Percentiles rank a stretch among this genome's conserved stretches.
Evolutionary conservation across 2,888 invertebrate genomes (phyloP).

Genomic region (Caenorhabditis afra): DNA sequence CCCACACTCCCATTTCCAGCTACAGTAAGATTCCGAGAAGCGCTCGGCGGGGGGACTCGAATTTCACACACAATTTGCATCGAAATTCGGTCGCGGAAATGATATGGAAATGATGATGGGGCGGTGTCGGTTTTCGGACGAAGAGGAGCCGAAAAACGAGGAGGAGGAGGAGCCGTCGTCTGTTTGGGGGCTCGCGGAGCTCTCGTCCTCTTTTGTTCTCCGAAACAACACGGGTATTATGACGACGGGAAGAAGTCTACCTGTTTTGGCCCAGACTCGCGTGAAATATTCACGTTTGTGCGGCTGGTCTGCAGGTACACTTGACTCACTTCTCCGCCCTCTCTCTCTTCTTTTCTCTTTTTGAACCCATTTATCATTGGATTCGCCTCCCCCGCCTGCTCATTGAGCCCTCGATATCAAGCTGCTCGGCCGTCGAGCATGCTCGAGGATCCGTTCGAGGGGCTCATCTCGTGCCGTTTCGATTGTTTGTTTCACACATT

Average conservation of each 20-base stretch:
- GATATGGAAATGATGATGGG: conserved; percentile 33
- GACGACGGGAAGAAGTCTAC: conserved; percentile 4
- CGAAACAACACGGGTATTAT: not conserved
- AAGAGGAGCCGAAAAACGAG: conserved; percentile 7
- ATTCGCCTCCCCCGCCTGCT: conserved; percentile 27
- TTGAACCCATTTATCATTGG: conserved; percentile 38
- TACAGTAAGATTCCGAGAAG: conserved; percentile 14
- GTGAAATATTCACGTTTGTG: conserved; percentile 15
- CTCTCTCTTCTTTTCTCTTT: conserved; percentile 3
- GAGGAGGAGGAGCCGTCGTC: conserved; percentile 17
- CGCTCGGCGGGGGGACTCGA: conserved; percentile 2
- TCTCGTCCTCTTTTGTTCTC: not conserved
- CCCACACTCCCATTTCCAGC: not conserved
- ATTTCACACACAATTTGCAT: conserved; percentile 36
- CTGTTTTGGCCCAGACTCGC: conserved; percentile 24
- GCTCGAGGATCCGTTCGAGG: not conserved
- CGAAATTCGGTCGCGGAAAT: conserved; percentile 25
- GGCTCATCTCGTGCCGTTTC: conserved; percentile 9
- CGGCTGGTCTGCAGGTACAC: conserved; percentile 17
- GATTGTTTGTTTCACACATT: conserved; percentile 56
- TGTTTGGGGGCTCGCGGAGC: conserved; percentile 1
- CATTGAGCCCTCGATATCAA: conserved; percentile 47
- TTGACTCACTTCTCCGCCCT: conserved; percentile 8
- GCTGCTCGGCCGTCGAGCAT: too few relatives aligned
- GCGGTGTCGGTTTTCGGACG: conserved; percentile 42